Evolutionary conservation across 2,888 invertebrate species (phyloP), one percentile per base, ranked within the genome.

Genomic region (Latrodectus elegans): DNA sequence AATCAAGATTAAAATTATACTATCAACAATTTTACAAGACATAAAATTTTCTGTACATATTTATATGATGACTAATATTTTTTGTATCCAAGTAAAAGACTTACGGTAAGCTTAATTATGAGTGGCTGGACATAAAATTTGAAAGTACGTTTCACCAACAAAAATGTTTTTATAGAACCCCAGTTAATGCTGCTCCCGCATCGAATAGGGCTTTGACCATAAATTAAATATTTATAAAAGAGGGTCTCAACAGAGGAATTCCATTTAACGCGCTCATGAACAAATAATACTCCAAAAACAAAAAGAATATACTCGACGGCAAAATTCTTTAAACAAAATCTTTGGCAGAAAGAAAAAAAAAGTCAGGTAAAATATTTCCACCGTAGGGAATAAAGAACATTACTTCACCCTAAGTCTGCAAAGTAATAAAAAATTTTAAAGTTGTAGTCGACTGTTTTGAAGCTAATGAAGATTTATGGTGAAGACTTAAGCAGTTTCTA

Each of bases 181-280:
- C 14, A n/a, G 8, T 60, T 60, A 8, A n/a, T 60, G 60, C n/a
- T n/a, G n/a, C 60, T 60, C 14, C 60, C 0, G 0, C 10, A 4
- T 60, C 12, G n/a, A 11, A n/a, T 60, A 4, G n/a, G 10, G 60
- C 60, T 6, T n/a, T n/a, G n/a, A 60, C 60, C 60, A 60, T 60
- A 60, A 60, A 60, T 60, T 60, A 60, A 60, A 60, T 60, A 60
- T 60, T 60, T 60, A 60, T 60, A 60, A 60, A 60, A 60, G 60
- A 9, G n/a, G 4, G n/a, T 60, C n/a, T 60, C 60, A 15, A 60
- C 60, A 60, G 60, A 60, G 60, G 10, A 60, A 60, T 15, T 60
- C 60, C 60, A 60, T 60, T 60, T 60, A 60, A 60, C n/a, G 10
- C n/a, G n/a, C 60, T n/a, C 12, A n/a, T 60, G n/a, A 60, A n/a